Conservation (phyloP, 2,797 vertebrate genomes). For the Lutra lutra region DNA sequence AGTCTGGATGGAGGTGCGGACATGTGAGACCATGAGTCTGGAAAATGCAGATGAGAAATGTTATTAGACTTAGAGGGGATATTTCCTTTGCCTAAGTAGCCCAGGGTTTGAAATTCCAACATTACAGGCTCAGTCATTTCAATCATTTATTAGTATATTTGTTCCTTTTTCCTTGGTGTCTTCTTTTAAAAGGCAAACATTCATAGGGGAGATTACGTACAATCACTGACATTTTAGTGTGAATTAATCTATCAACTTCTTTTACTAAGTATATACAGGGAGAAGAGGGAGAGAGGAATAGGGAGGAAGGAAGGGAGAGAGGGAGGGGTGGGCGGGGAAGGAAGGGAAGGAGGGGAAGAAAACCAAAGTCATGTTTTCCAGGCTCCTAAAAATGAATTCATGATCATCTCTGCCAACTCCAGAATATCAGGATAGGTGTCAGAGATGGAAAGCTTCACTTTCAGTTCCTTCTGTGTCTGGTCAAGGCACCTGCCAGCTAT, state of each 20-base stretch:
- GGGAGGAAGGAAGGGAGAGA: background rate
- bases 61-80: background rate
- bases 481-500: background rate
- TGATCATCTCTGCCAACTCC: constrained; percentile 56
- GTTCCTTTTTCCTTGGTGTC: background rate
- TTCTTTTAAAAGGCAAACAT: constrained; percentile 52
- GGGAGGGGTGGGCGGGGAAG: background rate
- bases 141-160: constrained; percentile 30
- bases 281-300: background rate
- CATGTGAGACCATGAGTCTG: background rate
- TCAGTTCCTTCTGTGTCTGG: constrained; percentile 35
- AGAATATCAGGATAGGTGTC: constrained; percentile 28
- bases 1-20: background rate
- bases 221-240: constrained; percentile 53
- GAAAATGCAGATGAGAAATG: constrained; percentile 34
- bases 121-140: background rate
- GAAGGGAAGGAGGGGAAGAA: background rate
- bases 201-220: constrained; percentile 15
- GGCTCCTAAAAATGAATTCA: constrained; percentile 31
- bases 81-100: constrained; percentile 1
- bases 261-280: background rate
- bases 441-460: constrained; percentile 13
- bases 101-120: constrained; percentile 43
- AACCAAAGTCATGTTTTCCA: constrained; percentile 8
- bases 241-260: constrained; percentile 56